Conservation (phyloP, 1,140 invertebrate species). For the Apis florea region DNA sequence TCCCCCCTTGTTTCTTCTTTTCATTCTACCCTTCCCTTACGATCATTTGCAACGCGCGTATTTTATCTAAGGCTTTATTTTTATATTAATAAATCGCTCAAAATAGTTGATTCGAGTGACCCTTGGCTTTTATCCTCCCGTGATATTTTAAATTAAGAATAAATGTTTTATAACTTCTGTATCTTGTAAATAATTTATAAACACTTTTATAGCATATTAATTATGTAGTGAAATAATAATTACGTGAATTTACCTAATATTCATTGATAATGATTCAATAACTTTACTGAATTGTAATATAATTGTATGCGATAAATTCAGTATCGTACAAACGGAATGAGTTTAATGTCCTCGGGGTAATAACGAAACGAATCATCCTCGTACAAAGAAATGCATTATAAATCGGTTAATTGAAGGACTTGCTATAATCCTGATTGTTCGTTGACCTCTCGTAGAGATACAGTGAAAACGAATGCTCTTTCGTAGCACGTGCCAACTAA, state of each 20-base stretch:
- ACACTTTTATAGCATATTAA: too few relatives aligned
- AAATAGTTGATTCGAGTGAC: neutral
- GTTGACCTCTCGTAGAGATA: conserved; percentile 16
- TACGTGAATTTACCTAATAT: too few relatives aligned
- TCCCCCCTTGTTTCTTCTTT: conserved; percentile 48
- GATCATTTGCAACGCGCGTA: neutral
- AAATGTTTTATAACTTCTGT: neutral
- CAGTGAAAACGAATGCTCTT: conserved; percentile 22
- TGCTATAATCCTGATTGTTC: conserved; percentile 9
- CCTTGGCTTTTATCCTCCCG: neutral
- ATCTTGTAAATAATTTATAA: too few relatives aligned
- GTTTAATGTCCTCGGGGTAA: neutral
- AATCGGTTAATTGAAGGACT: neutral
- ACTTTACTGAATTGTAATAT: too few relatives aligned
- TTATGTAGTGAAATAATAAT: neutral
- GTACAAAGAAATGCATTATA: neutral
- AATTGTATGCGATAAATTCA: too few relatives aligned
- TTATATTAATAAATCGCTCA: neutral
- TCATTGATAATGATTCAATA: too few relatives aligned
- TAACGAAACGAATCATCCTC: neutral
- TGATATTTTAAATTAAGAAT: neutral
- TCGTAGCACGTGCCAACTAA: conserved; percentile 26
- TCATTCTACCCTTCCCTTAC: neutral
- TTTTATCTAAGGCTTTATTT: neutral
- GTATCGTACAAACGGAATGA: too few relatives aligned